phyloP scores from a whole-genome alignment of 2,888 invertebrate species.

The Drosophila monieri region DNA sequence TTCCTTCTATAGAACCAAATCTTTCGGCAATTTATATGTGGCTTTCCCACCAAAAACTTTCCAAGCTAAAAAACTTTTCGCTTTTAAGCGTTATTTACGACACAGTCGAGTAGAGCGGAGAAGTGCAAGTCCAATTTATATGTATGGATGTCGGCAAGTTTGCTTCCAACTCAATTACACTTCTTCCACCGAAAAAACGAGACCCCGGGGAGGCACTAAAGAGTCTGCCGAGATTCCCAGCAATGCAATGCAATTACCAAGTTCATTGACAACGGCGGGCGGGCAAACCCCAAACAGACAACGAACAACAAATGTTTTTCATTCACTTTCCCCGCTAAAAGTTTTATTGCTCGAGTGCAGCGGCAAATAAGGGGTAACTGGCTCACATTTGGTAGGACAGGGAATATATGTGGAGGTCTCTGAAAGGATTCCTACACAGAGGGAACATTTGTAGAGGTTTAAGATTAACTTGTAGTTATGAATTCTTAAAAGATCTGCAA shows the following conservation, averaged over 20 bases:
- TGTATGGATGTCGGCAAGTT: constrained; percentile 57
- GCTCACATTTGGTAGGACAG: constrained; percentile 39
- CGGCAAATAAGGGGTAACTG: constrained; percentile 26
- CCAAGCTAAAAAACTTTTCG: constrained; percentile 29
- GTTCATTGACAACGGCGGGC: constrained; percentile 52
- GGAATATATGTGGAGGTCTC: constrained; percentile 13
- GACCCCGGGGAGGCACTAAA: constrained; percentile 31
- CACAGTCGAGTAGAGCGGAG: neutral
- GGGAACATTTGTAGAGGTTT: neutral
- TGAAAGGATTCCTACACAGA: neutral
- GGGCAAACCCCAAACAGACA: constrained; percentile 38
- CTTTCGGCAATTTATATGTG: constrained; percentile 36
- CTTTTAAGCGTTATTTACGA: constrained; percentile 49
- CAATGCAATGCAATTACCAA: constrained; percentile 56
- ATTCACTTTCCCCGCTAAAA: constrained; percentile 28
- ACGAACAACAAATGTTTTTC: constrained; percentile 54
- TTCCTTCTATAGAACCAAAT: constrained; percentile 15
- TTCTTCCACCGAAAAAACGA: constrained; percentile 44
- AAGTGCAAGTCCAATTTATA: constrained; percentile 52
- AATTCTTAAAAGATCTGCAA: too few relatives aligned
- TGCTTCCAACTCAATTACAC: constrained; percentile 66
- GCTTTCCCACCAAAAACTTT: constrained; percentile 15
- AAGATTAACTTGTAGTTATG: too few relatives aligned
- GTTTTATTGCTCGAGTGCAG: constrained; percentile 47
- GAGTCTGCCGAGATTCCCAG: constrained; percentile 8